phyloP scores from a whole-genome alignment of 2,888 invertebrate genomes.

The Ochropacha duplaris region DNA sequence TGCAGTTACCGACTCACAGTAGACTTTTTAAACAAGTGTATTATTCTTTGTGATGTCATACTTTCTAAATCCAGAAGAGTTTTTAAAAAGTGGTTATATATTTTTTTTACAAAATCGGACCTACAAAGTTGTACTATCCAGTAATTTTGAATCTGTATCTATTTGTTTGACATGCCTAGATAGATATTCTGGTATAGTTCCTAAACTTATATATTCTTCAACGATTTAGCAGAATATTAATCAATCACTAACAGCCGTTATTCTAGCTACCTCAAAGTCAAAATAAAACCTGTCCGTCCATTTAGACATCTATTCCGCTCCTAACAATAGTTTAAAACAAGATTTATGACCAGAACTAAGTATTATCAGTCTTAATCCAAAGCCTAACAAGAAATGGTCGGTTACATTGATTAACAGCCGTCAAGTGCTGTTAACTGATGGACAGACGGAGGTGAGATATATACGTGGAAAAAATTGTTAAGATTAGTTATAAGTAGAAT shows the following conservation, averaged over 20 bases:
- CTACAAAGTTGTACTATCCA: too few relatives aligned
- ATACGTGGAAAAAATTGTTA: not conserved
- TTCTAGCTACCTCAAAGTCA: not conserved
- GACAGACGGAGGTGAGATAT: not conserved
- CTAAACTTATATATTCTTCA: too few relatives aligned
- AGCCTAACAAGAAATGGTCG: not conserved
- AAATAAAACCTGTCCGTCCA: not conserved
- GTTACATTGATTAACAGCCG: conserved; percentile 1
- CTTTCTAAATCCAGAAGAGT: too few relatives aligned
- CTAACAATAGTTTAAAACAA: not conserved
- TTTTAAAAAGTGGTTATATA: too few relatives aligned
- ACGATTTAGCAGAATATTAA: not conserved
- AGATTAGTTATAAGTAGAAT: not conserved
- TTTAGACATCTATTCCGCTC: not conserved
- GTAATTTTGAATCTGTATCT: too few relatives aligned
- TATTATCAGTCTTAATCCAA: not conserved
- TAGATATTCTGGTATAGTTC: too few relatives aligned
- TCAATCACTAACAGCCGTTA: not conserved
- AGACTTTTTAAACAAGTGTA: not conserved
- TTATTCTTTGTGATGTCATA: too few relatives aligned
- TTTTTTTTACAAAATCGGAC: too few relatives aligned
- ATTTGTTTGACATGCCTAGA: too few relatives aligned
- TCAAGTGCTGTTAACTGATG: conserved; percentile 9
- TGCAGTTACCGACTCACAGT: not conserved
- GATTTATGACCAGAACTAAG: not conserved